Percentiles rank a stretch among this genome's conserved stretches.
These are phyloP conservation scores for Diarsia brunnea DNA, from an alignment of 2,888 invertebrate species.

Conservation along the genomic window DNA sequence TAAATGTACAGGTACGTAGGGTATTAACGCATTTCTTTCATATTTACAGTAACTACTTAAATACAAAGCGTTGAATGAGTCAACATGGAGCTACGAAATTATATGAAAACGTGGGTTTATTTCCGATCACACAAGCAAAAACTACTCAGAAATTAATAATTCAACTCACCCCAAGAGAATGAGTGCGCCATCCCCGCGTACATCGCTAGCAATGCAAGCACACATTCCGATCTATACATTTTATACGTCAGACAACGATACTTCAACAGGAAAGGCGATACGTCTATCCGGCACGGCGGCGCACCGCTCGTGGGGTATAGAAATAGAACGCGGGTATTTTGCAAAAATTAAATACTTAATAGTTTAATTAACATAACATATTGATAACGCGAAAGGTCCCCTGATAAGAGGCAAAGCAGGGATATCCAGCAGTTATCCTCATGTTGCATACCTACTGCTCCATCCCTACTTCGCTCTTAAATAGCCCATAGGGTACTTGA, in stretches of 20 bases:
- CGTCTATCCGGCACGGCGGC: not conserved
- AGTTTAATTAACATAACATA: not conserved
- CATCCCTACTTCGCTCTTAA: not conserved
- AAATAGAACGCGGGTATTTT: not conserved
- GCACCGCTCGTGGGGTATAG: not conserved
- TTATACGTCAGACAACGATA: not conserved
- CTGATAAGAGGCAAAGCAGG: not conserved
- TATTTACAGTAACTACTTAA: not conserved
- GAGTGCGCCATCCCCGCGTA: not conserved
- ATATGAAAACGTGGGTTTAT: not conserved
- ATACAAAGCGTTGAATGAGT: not conserved
- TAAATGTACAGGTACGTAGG: too few species aligned
- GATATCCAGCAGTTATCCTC: not conserved
- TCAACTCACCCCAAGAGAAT: slow-evolving; percentile 10
- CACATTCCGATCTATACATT: not conserved
- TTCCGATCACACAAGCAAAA: not conserved
- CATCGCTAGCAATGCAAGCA: not conserved
- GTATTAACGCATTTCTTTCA: not conserved
- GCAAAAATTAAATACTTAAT: not conserved
- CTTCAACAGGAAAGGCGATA: not conserved
- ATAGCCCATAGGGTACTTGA: too few species aligned
- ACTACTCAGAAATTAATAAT: not conserved
- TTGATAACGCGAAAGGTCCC: not conserved
- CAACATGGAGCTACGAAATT: not conserved
- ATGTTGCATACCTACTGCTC: not conserved